Conservation (phyloP, 30 jellyfish, hydroid and myxozoan genomes). For the Hydractinia symbiolongicarpus region DNA sequence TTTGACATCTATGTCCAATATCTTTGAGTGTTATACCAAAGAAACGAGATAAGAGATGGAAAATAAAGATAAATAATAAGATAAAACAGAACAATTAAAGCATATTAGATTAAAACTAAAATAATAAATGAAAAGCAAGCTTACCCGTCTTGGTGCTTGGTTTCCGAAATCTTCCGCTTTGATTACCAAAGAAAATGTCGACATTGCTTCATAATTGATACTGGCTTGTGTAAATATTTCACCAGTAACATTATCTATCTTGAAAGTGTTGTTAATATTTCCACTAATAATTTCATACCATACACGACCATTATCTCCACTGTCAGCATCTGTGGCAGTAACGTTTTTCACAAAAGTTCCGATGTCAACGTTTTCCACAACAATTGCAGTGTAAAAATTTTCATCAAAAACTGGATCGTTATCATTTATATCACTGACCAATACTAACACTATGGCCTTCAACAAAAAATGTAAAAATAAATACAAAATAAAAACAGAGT, state of each 20-base stretch:
- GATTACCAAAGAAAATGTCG: conserved; percentile 37
- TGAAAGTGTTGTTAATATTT: conserved; percentile 31
- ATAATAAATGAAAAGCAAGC: background rate
- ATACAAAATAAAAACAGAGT: background rate
- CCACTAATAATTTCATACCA: conserved; percentile 64
- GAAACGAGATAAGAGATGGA: no score
- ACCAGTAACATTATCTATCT: conserved; percentile 45
- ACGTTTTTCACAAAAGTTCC: conserved; percentile 37
- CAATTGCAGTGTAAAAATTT: conserved; percentile 30
- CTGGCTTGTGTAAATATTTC: conserved; percentile 18
- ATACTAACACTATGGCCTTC: conserved; percentile 45
- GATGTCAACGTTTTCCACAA: conserved; percentile 35
- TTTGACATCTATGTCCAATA: no score
- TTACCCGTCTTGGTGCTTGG: conserved; percentile 34
- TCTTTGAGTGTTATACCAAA: no score
- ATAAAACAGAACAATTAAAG: background rate
- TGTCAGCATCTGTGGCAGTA: conserved; percentile 60
- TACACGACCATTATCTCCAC: conserved; percentile 64
- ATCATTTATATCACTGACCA: conserved; percentile 65
- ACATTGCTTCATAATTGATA: conserved; percentile 43
- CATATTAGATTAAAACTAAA: background rate
- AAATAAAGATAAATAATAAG: no score
- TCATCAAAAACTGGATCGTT: conserved; percentile 76
- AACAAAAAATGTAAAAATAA: background rate
- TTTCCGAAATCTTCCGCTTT: conserved; percentile 58